phyloP scores from a whole-genome alignment of 2,888 invertebrate species.

The Tinea trinotella region DNA sequence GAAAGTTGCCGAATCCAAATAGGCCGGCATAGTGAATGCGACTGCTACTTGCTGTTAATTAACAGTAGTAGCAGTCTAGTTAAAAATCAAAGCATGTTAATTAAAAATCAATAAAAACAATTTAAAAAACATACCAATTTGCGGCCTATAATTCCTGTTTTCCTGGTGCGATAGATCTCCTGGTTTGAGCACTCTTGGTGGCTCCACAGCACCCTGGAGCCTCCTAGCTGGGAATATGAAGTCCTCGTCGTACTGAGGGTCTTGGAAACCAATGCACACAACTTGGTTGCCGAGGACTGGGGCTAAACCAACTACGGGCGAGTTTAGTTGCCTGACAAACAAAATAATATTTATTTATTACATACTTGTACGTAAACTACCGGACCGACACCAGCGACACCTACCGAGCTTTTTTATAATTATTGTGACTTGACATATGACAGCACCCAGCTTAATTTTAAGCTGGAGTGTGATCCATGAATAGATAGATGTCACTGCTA shows the following conservation, averaged over 20 bases:
- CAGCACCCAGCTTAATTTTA: too few relatives aligned
- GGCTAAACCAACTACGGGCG: conserved; percentile 80
- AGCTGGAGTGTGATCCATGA: too few relatives aligned
- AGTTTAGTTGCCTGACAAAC: conserved; percentile 68
- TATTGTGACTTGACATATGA: too few relatives aligned
- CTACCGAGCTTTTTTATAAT: too few relatives aligned
- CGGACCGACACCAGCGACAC: neutral
- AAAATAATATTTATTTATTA: neutral
- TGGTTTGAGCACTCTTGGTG: conserved; percentile 84
- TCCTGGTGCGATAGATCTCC: conserved; percentile 77
- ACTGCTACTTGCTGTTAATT: too few relatives aligned
- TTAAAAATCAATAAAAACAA: too few relatives aligned
- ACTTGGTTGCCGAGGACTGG: conserved; percentile 73
- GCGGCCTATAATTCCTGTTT: conserved; percentile 81
- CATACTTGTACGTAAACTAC: neutral
- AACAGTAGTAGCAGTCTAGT: too few relatives aligned
- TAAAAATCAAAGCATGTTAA: too few relatives aligned
- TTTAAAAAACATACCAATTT: conserved; percentile 71
- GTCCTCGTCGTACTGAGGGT: conserved; percentile 82
- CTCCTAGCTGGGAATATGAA: conserved; percentile 85
- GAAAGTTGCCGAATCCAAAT: too few relatives aligned
- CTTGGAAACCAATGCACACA: conserved; percentile 80
- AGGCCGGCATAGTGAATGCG: too few relatives aligned
- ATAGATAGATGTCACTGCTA: too few relatives aligned
- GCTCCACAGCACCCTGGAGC: conserved; percentile 77